Evolutionary conservation across 2,797 vertebrate genomes (phyloP).

Genomic region (Eulemur coronatus): DNA sequence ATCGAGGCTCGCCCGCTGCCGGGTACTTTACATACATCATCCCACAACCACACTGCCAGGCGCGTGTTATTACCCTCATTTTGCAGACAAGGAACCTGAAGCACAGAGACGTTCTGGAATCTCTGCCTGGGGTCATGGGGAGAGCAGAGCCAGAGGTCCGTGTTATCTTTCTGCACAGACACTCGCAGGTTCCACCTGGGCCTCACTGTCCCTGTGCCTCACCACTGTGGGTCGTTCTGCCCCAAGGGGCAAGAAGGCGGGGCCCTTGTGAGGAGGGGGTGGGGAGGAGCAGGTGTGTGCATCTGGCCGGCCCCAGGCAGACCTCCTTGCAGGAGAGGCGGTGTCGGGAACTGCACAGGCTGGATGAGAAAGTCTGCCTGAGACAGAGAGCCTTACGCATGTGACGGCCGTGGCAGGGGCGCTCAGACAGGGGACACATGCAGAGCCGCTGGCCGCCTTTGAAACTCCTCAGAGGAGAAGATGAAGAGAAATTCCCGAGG

Average conservation of each 20-base stretch:
- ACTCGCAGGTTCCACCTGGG: fast-evolving
- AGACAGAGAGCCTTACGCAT: fast-evolving
- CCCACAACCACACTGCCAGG: background rate
- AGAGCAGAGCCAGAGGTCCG: background rate
- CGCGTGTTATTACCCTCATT: background rate
- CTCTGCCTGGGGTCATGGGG: background rate
- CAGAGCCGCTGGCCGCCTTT: background rate
- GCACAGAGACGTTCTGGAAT: background rate
- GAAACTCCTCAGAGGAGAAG: background rate
- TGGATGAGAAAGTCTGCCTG: background rate
- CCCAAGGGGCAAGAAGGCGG: background rate
- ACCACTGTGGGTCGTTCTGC: background rate
- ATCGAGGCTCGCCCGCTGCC: fast-evolving
- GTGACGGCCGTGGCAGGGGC: background rate
- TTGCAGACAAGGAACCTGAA: background rate
- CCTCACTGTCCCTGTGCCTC: background rate
- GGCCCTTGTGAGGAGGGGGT: fast-evolving
- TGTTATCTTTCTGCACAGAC: background rate
- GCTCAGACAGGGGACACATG: background rate
- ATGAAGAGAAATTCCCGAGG: background rate
- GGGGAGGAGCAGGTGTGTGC: background rate
- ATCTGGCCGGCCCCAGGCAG: background rate
- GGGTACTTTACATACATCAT: background rate
- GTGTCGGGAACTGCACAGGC: background rate
- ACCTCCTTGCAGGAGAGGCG: background rate